Evolutionary conservation across 2,797 vertebrate species (phyloP).

Genomic region (Cuniculus paca): DNA sequence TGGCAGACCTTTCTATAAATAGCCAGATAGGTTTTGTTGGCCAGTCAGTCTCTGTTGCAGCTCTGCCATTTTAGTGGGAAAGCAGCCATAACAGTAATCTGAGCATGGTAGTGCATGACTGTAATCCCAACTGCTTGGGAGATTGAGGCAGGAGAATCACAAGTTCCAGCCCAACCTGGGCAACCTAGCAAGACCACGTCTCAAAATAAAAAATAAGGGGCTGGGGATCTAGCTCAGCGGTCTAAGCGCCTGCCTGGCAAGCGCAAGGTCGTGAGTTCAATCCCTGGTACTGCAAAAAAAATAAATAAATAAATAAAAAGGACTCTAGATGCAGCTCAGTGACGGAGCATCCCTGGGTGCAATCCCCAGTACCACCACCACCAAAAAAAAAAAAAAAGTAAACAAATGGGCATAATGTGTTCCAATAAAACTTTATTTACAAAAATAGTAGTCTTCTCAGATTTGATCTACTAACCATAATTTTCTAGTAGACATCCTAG

Average conservation of each 20-base stretch:
- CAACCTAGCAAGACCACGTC: neutral
- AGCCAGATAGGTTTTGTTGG: neutral
- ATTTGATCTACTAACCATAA: neutral
- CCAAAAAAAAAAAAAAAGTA: neutral
- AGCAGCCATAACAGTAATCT: neutral
- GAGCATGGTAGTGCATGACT: neutral
- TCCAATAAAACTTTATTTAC: conserved; percentile 49
- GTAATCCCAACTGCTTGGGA: neutral
- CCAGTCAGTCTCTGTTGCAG: neutral
- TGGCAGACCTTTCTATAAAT: neutral
- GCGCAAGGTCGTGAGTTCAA: no score
- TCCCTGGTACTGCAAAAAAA: no score
- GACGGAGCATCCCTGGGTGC: neutral
- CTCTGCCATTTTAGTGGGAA: neutral
- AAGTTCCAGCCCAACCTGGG: neutral
- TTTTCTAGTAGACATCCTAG: neutral
- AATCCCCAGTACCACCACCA: neutral
- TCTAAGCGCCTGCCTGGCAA: no score
- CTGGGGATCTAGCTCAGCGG: no score
- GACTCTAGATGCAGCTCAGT: neutral
- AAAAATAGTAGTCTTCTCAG: neutral
- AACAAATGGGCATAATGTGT: neutral
- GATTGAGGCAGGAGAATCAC: neutral
- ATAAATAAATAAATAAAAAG: neutral
- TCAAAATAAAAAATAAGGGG: neutral